Conservation (phyloP, 64 coral and sea anemone species). For the Cladopsammia gracilis region DNA sequence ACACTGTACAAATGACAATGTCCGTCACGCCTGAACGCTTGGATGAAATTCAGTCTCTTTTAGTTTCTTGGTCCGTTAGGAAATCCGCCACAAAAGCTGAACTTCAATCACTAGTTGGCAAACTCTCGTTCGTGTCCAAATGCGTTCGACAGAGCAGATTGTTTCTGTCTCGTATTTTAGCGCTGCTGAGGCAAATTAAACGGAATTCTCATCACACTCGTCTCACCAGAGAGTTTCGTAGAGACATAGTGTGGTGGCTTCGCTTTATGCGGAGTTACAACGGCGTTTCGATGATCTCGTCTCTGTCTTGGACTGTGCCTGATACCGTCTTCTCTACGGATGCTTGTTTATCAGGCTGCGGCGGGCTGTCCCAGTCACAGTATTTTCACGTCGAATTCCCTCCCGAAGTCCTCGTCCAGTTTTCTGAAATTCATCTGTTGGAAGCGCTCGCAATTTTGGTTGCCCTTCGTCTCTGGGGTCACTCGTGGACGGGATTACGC, state of each 20-base stretch:
- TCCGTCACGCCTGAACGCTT: not conserved
- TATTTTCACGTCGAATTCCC: not conserved
- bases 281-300: not conserved
- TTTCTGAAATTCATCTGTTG: not conserved
- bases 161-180: slow-evolving; percentile 8
- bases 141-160: not conserved
- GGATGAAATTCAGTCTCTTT: not conserved
- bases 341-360: slow-evolving; percentile 22
- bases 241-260: not conserved
- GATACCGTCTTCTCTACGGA: slow-evolving; percentile 19
- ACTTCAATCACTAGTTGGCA: not conserved
- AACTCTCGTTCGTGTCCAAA: slow-evolving; percentile 10
- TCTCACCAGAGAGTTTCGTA: slow-evolving; percentile 6
- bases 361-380: not conserved
- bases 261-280: not conserved
- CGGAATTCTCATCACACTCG: not conserved
- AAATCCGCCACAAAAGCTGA: not conserved
- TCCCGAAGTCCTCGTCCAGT: not conserved
- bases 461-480: slow-evolving; percentile 6
- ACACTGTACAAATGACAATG: slow-evolving; percentile 10
- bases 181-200: not conserved
- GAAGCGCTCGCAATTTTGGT: not conserved
- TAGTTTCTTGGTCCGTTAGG: not conserved
- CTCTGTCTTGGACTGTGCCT: not conserved
- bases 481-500: not conserved